Evolutionary conservation across 2,113 vertebrate genomes (phyloP).

Genomic region (Lonchura striata): DNA sequence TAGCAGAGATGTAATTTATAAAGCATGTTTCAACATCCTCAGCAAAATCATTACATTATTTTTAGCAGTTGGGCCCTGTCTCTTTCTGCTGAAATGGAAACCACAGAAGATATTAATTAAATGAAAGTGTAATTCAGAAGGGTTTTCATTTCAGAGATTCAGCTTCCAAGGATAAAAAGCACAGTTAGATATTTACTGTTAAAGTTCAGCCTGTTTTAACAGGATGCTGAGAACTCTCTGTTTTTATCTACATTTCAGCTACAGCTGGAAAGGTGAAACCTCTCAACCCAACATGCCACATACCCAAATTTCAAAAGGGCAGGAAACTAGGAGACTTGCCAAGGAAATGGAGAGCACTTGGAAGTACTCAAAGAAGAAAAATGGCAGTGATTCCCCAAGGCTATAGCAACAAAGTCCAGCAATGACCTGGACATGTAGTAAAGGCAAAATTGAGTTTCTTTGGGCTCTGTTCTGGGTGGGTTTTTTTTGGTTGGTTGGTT

Average conservation of each 20-base stretch:
- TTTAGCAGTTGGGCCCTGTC: background rate
- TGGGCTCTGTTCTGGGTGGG: background rate
- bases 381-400: background rate
- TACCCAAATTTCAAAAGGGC: background rate
- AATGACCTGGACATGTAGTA: rapidly evolving
- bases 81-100: background rate
- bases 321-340: background rate
- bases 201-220: background rate
- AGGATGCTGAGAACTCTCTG: background rate
- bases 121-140: background rate
- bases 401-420: background rate
- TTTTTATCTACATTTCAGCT: background rate
- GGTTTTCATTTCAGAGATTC: background rate
- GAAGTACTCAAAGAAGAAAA: background rate
- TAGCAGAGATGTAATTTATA: background rate
- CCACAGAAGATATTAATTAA: background rate
- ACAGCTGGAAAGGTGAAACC: background rate
- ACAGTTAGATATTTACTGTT: background rate
- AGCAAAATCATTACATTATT: background rate
- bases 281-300: background rate
- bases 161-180: background rate
- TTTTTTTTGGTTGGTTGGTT: background rate
- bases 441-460: background rate
- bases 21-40: background rate
- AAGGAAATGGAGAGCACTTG: background rate